These are phyloP conservation scores for Eidolon helvum DNA, from an alignment of 2,113 vertebrate genomes.

Conservation along the genomic window DNA sequence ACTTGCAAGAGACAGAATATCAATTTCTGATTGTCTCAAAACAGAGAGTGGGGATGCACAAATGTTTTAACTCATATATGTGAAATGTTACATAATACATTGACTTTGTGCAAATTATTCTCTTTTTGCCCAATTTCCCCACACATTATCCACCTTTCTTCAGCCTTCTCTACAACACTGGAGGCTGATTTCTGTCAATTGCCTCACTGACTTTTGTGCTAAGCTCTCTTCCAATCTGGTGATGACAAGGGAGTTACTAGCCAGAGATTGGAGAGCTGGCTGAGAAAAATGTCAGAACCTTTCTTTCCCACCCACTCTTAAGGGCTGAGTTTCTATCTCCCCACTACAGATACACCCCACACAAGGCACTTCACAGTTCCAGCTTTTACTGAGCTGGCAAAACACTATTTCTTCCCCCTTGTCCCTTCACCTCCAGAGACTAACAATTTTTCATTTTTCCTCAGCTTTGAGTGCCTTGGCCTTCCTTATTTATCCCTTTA, in stretches of 20 bases:
- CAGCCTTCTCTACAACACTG: background rate
- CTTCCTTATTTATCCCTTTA: background rate
- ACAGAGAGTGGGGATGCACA: background rate
- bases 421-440: background rate
- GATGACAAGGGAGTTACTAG: background rate
- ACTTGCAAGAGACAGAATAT: background rate
- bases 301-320: background rate
- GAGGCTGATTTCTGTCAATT: background rate
- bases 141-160: background rate
- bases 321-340: background rate
- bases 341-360: background rate
- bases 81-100: background rate
- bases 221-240: background rate
- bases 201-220: background rate
- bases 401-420: background rate
- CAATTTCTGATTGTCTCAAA: background rate
- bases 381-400: background rate
- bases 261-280: background rate
- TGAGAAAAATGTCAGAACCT: background rate
- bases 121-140: background rate
- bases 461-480: background rate
- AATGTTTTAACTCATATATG: background rate
- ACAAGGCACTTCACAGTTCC: background rate
- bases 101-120: background rate
- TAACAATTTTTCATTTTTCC: background rate